Evolutionary conservation across 2,888 invertebrate species (phyloP).

Genomic region (Drosophila borborema): DNA sequence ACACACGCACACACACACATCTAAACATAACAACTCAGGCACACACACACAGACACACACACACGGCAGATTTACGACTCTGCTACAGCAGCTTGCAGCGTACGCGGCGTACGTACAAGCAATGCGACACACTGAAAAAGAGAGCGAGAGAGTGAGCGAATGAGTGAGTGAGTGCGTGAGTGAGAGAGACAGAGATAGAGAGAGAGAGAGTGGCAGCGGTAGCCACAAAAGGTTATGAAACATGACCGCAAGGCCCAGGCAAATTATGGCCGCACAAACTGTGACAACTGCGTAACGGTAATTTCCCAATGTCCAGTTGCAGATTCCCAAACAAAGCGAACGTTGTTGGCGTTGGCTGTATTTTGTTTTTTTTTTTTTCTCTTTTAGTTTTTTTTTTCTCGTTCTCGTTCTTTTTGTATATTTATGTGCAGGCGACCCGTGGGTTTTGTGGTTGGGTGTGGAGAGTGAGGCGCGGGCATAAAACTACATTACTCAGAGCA

Average conservation of each 20-base stretch:
- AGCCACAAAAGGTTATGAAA: slow-evolving; percentile 64
- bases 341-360: slow-evolving; percentile 30
- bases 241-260: slow-evolving; percentile 68
- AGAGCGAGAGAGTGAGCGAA: background rate
- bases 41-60: slow-evolving; percentile 20
- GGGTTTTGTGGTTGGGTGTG: background rate
- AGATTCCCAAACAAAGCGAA: slow-evolving; percentile 42
- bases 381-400: slow-evolving; percentile 31
- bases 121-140: slow-evolving; percentile 31
- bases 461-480: slow-evolving; percentile 22
- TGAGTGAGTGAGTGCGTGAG: background rate
- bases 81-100: slow-evolving; percentile 29
- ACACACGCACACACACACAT: slow-evolving; percentile 46
- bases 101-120: slow-evolving; percentile 48
- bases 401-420: slow-evolving; percentile 49
- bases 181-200: background rate
- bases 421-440: slow-evolving; percentile 53
- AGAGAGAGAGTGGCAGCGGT: background rate
- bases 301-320: slow-evolving; percentile 73
- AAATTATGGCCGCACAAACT: slow-evolving; percentile 69
- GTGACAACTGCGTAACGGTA: slow-evolving; percentile 75
- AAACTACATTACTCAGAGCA: slow-evolving; percentile 71
- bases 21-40: slow-evolving; percentile 33
- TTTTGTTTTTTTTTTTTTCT: background rate
- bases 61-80: slow-evolving; percentile 52